These are phyloP conservation scores for Gnathochromis pfefferi DNA, from an alignment of 2,113 vertebrate species.

Conservation along the genomic window DNA sequence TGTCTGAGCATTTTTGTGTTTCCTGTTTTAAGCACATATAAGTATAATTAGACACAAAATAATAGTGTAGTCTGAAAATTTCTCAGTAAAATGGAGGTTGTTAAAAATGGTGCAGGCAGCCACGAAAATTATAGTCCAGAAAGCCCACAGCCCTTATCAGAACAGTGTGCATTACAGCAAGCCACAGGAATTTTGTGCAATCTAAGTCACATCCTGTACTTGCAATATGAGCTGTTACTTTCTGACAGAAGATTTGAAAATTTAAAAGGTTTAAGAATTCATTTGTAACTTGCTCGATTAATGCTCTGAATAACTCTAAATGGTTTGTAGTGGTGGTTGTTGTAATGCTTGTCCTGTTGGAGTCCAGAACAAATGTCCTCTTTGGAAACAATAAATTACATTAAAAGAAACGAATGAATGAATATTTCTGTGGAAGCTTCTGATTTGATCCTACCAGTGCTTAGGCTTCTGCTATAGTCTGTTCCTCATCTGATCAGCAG, in stretches of 20 bases:
- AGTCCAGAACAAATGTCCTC: background rate
- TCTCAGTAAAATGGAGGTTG: background rate
- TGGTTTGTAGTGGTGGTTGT: background rate
- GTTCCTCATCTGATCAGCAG: background rate
- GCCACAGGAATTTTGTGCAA: fast-evolving
- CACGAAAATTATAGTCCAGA: fast-evolving
- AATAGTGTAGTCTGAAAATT: background rate
- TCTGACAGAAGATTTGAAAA: background rate
- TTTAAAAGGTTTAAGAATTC: background rate
- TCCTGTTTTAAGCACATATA: background rate
- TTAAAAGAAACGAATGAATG: background rate
- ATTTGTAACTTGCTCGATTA: background rate
- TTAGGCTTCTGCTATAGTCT: background rate
- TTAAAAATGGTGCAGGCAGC: background rate
- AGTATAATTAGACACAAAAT: background rate
- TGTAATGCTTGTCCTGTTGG: background rate
- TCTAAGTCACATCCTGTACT: background rate
- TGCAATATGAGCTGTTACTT: background rate
- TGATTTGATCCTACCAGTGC: background rate
- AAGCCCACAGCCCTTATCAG: background rate
- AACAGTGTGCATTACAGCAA: background rate
- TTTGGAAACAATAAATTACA: background rate
- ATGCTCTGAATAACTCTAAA: background rate
- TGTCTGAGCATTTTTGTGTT: background rate
- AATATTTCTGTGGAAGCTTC: background rate